Conservation (phyloP, 2,797 vertebrate genomes). For the Oryzias dopingdopingensis region DNA sequence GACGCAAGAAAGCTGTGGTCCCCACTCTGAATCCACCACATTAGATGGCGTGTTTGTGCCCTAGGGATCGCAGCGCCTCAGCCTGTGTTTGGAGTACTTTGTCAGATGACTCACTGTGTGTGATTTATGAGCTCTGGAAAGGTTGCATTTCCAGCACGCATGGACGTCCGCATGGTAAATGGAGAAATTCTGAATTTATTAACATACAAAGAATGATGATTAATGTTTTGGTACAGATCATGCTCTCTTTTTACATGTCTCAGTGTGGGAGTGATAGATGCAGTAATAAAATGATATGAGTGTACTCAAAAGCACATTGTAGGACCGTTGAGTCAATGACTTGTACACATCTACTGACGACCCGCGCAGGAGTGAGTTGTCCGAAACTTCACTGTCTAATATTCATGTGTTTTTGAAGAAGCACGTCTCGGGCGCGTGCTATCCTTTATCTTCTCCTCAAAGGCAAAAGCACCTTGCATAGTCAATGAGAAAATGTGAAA, state of each 20-base stretch:
- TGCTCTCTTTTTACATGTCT: slow-evolving; percentile 82
- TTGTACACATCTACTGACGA: slow-evolving; percentile 47
- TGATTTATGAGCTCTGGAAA: slow-evolving; percentile 86
- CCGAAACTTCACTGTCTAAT: slow-evolving; percentile 44
- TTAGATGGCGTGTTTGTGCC: slow-evolving; percentile 83
- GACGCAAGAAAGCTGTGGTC: slow-evolving; percentile 60
- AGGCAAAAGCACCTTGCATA: slow-evolving; percentile 67
- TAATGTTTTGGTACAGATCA: slow-evolving; percentile 86
- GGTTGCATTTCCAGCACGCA: slow-evolving; percentile 83
- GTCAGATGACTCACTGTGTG: slow-evolving; percentile 82
- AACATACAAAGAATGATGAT: slow-evolving; percentile 91
- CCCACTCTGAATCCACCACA: slow-evolving; percentile 78
- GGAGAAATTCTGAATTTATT: slow-evolving; percentile 88
- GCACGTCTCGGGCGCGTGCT: slow-evolving; percentile 54
- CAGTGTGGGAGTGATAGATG: slow-evolving; percentile 80
- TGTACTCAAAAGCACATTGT: slow-evolving; percentile 74
- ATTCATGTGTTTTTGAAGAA: slow-evolving; percentile 36
- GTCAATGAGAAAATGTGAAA: slow-evolving; percentile 72
- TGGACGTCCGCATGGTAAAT: slow-evolving; percentile 85
- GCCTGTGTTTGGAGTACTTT: slow-evolving; percentile 82
- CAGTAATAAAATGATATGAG: slow-evolving; percentile 81
- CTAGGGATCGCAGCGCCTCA: slow-evolving; percentile 77
- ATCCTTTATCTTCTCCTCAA: slow-evolving; percentile 53
- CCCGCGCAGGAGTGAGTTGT: slow-evolving; percentile 31
- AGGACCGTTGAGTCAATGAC: slow-evolving; percentile 60